Evolutionary conservation across 2,888 invertebrate genomes (phyloP).

Genomic region (Trichacis sp.): DNA sequence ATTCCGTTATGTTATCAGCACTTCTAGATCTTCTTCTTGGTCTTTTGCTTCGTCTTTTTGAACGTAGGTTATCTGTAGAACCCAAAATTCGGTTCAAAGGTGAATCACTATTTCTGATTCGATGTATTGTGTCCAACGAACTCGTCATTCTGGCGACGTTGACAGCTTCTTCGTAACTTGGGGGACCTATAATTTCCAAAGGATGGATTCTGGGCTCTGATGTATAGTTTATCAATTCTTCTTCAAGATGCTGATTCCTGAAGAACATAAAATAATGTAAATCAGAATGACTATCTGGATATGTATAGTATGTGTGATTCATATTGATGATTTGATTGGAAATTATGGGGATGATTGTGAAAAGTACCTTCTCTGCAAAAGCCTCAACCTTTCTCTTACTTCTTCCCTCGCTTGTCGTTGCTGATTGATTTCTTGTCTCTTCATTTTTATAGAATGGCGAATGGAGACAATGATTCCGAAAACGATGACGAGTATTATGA

Average conservation of each 20-base stretch:
- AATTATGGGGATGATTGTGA: too few species aligned
- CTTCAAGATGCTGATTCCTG: slow-evolving; percentile 3
- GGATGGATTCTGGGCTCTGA: slow-evolving; percentile 72
- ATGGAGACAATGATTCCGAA: slow-evolving; percentile 72
- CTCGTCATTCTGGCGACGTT: slow-evolving; percentile 77
- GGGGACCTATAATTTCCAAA: slow-evolving; percentile 76
- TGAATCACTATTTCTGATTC: slow-evolving; percentile 47
- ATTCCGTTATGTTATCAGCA: slow-evolving; percentile 57
- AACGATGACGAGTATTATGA: slow-evolving; percentile 69
- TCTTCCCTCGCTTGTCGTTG: slow-evolving; percentile 73
- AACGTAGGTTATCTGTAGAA: slow-evolving; percentile 59
- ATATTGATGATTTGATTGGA: too few species aligned
- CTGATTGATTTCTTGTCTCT: slow-evolving; percentile 70
- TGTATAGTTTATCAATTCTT: slow-evolving; percentile 40
- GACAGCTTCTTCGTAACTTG: slow-evolving; percentile 83
- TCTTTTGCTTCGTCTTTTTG: slow-evolving; percentile 50
- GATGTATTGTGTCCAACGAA: slow-evolving; percentile 60
- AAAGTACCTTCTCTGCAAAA: slow-evolving; percentile 71
- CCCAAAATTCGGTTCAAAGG: slow-evolving; percentile 55
- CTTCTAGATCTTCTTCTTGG: slow-evolving; percentile 56
- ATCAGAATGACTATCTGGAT: too few species aligned
- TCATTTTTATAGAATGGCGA: slow-evolving; percentile 72
- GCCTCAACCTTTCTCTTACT: slow-evolving; percentile 71
- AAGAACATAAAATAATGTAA: too few species aligned
- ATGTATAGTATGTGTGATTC: too few species aligned